phyloP scores from a whole-genome alignment of 2,888 invertebrate species.

The Agriopis marginaria region DNA sequence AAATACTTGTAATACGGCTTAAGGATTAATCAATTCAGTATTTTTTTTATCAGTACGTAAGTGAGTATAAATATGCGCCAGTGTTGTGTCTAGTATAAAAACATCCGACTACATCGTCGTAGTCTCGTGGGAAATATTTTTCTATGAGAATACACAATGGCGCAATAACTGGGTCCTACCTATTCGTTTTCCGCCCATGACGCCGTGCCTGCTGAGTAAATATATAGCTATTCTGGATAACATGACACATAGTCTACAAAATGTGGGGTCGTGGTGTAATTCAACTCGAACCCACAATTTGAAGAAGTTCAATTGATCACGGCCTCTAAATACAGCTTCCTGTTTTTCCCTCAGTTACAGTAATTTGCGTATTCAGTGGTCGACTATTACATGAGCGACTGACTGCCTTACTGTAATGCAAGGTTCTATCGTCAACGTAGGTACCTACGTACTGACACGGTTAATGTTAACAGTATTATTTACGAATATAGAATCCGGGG shows the following conservation, averaged over 20 bases:
- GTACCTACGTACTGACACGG: neutral
- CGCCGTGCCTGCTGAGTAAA: constrained; percentile 47
- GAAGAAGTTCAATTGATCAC: constrained; percentile 66
- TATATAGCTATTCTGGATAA: constrained; percentile 55
- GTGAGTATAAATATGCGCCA: constrained; percentile 8
- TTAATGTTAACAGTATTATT: constrained; percentile 2
- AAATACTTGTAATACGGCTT: too few relatives aligned
- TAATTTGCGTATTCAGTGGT: constrained; percentile 52
- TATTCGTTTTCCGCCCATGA: constrained; percentile 46
- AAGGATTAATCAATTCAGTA: neutral
- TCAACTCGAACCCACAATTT: constrained; percentile 63
- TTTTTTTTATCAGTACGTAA: neutral
- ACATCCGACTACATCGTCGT: constrained; percentile 13
- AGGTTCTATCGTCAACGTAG: constrained; percentile 21
- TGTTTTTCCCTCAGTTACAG: constrained; percentile 62
- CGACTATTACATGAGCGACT: constrained; percentile 49
- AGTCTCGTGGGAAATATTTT: constrained; percentile 32
- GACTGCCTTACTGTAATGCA: constrained; percentile 39
- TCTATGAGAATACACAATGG: constrained; percentile 31
- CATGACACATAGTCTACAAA: constrained; percentile 56
- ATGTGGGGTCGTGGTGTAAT: constrained; percentile 34
- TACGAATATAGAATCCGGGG: neutral
- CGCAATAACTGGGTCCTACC: constrained; percentile 23
- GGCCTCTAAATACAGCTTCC: constrained; percentile 68
- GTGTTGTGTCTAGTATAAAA: constrained; percentile 12